These are phyloP conservation scores for Chauna torquata DNA, from an alignment of 2,113 vertebrate genomes.

Conservation along the genomic window DNA sequence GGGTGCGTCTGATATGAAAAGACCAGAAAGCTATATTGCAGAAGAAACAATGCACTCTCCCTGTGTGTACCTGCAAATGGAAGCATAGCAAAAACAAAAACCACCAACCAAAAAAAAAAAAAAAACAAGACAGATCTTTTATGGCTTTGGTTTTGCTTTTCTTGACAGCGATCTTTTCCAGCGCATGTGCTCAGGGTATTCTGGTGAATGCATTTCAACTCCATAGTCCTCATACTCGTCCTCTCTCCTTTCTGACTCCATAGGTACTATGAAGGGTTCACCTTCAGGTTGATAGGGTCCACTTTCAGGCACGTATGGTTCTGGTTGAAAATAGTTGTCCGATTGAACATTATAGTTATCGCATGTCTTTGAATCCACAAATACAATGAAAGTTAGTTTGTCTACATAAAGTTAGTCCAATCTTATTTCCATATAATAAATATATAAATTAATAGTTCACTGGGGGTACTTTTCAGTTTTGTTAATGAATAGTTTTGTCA, in stretches of 20 bases:
- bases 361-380: slow-evolving; percentile 71
- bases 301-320: slow-evolving; percentile 82
- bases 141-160: slow-evolving; percentile 72
- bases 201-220: slow-evolving; percentile 78
- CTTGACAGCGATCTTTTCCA: slow-evolving; percentile 85
- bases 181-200: slow-evolving; percentile 77
- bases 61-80: slow-evolving; percentile 57
- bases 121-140: slow-evolving; percentile 2
- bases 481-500: not conserved
- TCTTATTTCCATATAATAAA: slow-evolving; percentile 61
- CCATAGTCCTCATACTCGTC: slow-evolving; percentile 89
- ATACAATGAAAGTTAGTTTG: slow-evolving; percentile 54
- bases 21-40: not conserved
- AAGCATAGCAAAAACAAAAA: slow-evolving; percentile 57
- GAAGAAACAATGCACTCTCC: not conserved
- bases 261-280: slow-evolving; percentile 82
- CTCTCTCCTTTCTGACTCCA: slow-evolving; percentile 81
- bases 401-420: slow-evolving; percentile 41
- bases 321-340: slow-evolving; percentile 93
- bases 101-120: slow-evolving; percentile 1
- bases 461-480: slow-evolving; percentile 12
- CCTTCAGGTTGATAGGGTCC: slow-evolving; percentile 84
- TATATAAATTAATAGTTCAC: slow-evolving; percentile 51
- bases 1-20: not conserved
- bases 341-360: slow-evolving; percentile 83